A percentile compares a stretch with the other conserved stretches of the same genome.
Conservation (phyloP, 1,140 invertebrate species). For the Belonocnema kinseyi region DNA sequence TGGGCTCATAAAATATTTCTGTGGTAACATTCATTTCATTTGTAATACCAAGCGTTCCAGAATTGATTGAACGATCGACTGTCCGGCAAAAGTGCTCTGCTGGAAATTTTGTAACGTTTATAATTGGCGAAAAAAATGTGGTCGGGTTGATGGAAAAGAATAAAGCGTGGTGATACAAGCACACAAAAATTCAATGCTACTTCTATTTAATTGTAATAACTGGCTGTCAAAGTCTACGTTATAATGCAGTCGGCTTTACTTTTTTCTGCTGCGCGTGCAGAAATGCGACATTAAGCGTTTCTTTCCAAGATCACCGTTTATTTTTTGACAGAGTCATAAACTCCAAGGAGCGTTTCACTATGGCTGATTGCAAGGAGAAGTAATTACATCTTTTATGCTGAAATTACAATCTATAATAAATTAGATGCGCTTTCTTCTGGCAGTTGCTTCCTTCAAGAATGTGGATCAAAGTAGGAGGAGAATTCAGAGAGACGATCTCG, state of each 20-base stretch:
- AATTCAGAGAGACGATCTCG: neutral
- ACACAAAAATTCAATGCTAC: neutral
- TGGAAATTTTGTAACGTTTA: conserved; percentile 6
- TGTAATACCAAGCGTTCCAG: conserved; percentile 13
- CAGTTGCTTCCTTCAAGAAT: neutral
- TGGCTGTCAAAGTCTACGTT: neutral
- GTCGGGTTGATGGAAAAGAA: conserved; percentile 16
- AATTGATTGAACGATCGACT: conserved; percentile 22
- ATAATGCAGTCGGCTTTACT: conserved; percentile 2
- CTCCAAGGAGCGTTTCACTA: neutral
- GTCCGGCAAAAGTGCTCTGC: conserved; percentile 7
- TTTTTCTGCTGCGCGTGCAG: conserved; percentile 7
- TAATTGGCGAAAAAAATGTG: neutral
- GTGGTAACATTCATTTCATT: conserved; percentile 13
- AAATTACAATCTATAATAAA: conserved; percentile 7
- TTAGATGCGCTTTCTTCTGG: neutral
- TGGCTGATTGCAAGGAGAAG: neutral
- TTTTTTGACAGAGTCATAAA: conserved; percentile 26
- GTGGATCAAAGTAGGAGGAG: neutral
- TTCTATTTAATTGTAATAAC: conserved; percentile 7
- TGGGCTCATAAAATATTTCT: conserved; percentile 18
- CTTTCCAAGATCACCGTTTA: neutral
- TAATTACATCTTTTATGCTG: neutral
- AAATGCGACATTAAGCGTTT: conserved; percentile 19
- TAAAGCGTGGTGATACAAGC: conserved; percentile 8